Evolutionary conservation across 2,888 invertebrate species (phyloP), one percentile per base, ranked within the genome.

Genomic region (Oxyscelio sp.): DNA sequence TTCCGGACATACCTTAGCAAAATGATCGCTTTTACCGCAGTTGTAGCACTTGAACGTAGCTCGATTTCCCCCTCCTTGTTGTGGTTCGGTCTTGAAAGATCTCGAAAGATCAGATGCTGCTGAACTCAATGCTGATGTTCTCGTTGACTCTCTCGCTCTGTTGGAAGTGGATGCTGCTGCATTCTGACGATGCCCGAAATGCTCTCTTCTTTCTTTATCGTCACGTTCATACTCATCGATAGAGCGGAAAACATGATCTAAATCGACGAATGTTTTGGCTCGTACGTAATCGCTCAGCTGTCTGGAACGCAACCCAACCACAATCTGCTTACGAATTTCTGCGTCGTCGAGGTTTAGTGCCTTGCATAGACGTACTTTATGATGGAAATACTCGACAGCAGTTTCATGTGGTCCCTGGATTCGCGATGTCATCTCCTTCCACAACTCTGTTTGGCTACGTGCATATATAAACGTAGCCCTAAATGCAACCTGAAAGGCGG

Each of bases 261-360:
- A 19, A 50, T 66, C 52, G 8, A 21, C 13, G 15, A 66, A 56
- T 9, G 22, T 22, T 70, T 70, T 3, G n/a, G 56, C 70, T 34
- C 34, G 19, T 31, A 70, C 38, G 43, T 34, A 70, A 11, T 70
- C 56, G 8, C 54, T 70, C 4, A 56, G 24, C 21, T 59, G 48
- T 6, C 48, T 21, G 11, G 50, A 59, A 11, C 58, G 27, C 1
- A 71, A 34, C 4, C 71, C 71, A 22, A 21, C 21, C 15, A 40
- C 40, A 2, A 54, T 15, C 15, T 54, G 68, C n/a, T 40, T 38
- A n/a, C 54, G 15, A 15, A n/a, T 38, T 45, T 73, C 73, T 4
- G 38, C n/a, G n/a, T 71, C 71, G 8, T 13, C 11, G 9, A 73
- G 31, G 0, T 61, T 50, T 4, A 73, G 21, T 17, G 4, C 19